Evolutionary conservation across 1,140 invertebrate species (phyloP).

Genomic region (Chymomyza costata): DNA sequence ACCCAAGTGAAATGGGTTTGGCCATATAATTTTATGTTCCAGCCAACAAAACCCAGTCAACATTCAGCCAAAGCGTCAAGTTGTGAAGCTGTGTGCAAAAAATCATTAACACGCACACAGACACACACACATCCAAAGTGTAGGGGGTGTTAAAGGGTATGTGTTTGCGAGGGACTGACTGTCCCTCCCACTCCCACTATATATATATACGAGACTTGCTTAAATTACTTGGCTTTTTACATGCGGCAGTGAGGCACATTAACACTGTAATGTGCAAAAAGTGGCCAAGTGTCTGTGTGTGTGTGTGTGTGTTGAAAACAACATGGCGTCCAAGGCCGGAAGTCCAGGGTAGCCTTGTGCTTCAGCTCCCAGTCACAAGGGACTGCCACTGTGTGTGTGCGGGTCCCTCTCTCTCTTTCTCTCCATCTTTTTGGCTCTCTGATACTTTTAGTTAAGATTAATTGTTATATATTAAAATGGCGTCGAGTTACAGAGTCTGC

Average conservation of each 20-base stretch:
- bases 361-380: too few species aligned
- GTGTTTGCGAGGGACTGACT: constrained; percentile 6
- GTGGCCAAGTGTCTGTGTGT: constrained; percentile 17
- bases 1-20: too few species aligned
- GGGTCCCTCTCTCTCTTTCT: too few species aligned
- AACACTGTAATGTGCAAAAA: constrained; percentile 75
- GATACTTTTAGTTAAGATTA: constrained; percentile 73
- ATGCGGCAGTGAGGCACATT: constrained; percentile 74
- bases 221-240: constrained; percentile 74
- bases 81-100: constrained; percentile 73
- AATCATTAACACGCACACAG: constrained; percentile 73
- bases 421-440: too few species aligned
- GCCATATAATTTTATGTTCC: constrained; percentile 54
- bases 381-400: constrained; percentile 25
- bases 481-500: constrained; percentile 72
- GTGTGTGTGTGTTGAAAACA: constrained; percentile 43
- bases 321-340: constrained; percentile 51
- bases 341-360: too few species aligned
- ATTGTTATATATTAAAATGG: constrained; percentile 74
- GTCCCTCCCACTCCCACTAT: constrained; percentile 14
- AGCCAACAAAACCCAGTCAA: constrained; percentile 18
- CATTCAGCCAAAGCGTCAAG: constrained; percentile 62
- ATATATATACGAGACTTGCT: constrained; percentile 44
- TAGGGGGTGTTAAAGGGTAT: not conserved
- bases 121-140: constrained; percentile 31